Evolutionary conservation across 1,140 invertebrate species (phyloP), one percentile per base, ranked within the genome.

Genomic region (Pseudomyrmex flavicornis): DNA sequence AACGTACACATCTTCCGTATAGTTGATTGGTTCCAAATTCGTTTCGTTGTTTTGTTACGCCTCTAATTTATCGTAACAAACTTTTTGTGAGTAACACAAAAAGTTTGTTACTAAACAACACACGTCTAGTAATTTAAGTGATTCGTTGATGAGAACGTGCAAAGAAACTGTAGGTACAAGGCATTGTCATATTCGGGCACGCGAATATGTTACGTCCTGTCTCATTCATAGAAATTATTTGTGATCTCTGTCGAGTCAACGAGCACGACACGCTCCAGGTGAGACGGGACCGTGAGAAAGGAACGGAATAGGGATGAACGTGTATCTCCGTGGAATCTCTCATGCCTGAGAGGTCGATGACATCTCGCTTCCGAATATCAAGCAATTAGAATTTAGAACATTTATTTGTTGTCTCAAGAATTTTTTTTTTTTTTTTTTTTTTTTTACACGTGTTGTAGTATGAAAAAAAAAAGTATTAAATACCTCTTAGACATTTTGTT

Each of bases 401-500:
- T 15, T 35, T 1, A 13, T 56, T 79, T 10, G 15, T 20, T 20
- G n/a, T 20, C 17, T 76, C 63, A 35, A 2, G 0, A 3, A 58
- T 15, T 63, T 66, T 44, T 63, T 17, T 50, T 10, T 68, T 1
- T 22, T 22, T 69, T 17, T 56, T 10, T 68, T 1, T 22, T 22
- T 73, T 82, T 20, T 8, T 13, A 26, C 7, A 35, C 44, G 13
- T 1, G 22, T 54, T 20, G 35, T 15, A 12, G 52, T 35, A 76
- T 65, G 4, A 56, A 50, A 56, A n/a, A 68, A 54, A 26, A 63
- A 80, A 74, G 44, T 12, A 17, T 75, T 59, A 10, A 44, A n/a
- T 82, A 93, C 92, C 88, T 90, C 83, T 89, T 1, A 93, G 58
- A 63, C 92, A 93, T 46, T 5, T 89, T 85, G n/a, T 87, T 35